A percentile compares a stretch with the other conserved stretches of the same genome.
phyloP scores from a whole-genome alignment of 2,888 invertebrate genomes.

The Tinea pellionella region DNA sequence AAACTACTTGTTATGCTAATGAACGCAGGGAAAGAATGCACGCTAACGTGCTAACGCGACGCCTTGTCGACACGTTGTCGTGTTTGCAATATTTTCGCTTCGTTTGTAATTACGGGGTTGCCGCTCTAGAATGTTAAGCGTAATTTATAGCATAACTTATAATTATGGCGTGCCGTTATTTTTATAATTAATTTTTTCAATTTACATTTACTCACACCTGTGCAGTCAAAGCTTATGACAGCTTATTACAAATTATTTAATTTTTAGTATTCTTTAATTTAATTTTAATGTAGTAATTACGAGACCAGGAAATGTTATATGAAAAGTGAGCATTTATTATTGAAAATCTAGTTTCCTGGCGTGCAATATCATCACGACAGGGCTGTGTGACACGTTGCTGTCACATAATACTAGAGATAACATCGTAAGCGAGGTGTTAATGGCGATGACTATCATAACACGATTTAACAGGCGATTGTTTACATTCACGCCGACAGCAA shows the following conservation, averaged over 20 bases:
- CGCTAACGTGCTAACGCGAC: slow-evolving; percentile 57
- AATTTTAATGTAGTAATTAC: no score
- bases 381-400: not conserved
- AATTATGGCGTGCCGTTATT: not conserved
- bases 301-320: not conserved
- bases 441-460: slow-evolving; percentile 29
- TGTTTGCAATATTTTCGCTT: slow-evolving; percentile 56
- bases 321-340: not conserved
- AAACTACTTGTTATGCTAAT: slow-evolving; percentile 69
- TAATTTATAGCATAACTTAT: slow-evolving; percentile 12
- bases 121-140: slow-evolving; percentile 12
- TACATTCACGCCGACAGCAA: slow-evolving; percentile 25
- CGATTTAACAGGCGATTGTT: slow-evolving; percentile 28
- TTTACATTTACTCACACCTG: slow-evolving; percentile 1
- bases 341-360: slow-evolving; percentile 2
- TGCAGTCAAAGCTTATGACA: not conserved
- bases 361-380: not conserved
- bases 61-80: slow-evolving; percentile 62
- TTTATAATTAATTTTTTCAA: not conserved
- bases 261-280: no score
- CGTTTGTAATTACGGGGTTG: slow-evolving; percentile 46
- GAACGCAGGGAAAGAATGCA: slow-evolving; percentile 64
- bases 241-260: not conserved
- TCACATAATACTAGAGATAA: slow-evolving; percentile 14
- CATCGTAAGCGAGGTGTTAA: slow-evolving; percentile 24